phyloP scores from a whole-genome alignment of 2,797 vertebrate genomes.

The Pangasius macronema region DNA sequence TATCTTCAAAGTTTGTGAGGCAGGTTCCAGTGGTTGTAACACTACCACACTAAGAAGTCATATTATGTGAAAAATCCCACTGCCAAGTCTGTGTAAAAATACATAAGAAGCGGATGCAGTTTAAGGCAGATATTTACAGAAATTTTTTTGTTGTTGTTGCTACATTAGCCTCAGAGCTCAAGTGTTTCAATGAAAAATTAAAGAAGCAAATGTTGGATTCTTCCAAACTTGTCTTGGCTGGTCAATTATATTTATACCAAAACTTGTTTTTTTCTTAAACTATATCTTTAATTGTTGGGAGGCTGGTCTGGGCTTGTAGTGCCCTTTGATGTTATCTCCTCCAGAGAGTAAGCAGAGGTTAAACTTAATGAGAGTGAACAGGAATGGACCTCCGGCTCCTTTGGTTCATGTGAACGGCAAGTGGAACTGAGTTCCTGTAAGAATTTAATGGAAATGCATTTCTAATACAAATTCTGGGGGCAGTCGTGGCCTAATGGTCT shows the following conservation, averaged over 20 bases:
- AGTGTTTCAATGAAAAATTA: neutral
- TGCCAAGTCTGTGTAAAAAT: neutral
- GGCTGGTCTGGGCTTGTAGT: neutral
- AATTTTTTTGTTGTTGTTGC: neutral
- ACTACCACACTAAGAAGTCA: neutral
- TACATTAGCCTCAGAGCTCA: too few species aligned
- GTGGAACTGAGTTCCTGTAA: neutral
- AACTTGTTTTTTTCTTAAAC: neutral
- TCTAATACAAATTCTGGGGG: too few species aligned
- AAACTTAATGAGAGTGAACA: neutral
- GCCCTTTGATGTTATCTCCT: neutral
- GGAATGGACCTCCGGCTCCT: neutral
- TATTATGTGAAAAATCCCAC: neutral
- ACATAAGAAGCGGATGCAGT: neutral
- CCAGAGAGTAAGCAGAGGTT: neutral
- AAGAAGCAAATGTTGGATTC: neutral
- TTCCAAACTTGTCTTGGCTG: neutral
- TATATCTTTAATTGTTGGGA: neutral
- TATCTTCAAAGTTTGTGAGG: neutral
- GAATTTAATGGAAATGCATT: neutral
- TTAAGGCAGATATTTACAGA: neutral
- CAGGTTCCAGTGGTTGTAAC: neutral
- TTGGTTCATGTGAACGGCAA: neutral
- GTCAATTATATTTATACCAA: neutral
- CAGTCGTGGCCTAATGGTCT: too few species aligned